Evolutionary conservation across 1,140 invertebrate species (phyloP).

Genomic region (Bombus impatiens): DNA sequence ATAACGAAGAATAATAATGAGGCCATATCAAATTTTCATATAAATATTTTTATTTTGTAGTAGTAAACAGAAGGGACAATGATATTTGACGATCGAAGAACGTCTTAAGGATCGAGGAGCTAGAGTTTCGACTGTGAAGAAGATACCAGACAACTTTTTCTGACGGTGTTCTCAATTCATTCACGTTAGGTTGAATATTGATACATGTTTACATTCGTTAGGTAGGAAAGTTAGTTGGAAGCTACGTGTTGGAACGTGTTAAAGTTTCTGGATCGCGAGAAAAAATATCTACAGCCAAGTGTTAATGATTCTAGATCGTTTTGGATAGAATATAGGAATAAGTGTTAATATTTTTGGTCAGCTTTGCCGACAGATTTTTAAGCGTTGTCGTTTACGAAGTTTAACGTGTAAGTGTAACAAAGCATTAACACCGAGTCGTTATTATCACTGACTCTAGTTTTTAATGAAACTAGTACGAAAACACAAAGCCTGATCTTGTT

Average conservation of each 20-base stretch:
- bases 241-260: not conserved
- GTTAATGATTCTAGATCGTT: conserved; percentile 23
- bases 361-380: not conserved
- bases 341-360: conserved; percentile 3
- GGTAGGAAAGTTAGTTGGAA: not conserved
- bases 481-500: not conserved
- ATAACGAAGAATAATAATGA: no score
- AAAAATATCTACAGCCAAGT: not conserved
- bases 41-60: not conserved
- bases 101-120: not conserved
- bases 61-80: not conserved
- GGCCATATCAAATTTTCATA: not conserved
- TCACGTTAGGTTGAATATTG: not conserved
- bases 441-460: not conserved
- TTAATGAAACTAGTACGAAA: not conserved
- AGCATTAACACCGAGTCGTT: not conserved
- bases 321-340: not conserved
- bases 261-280: conserved; percentile 14
- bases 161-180: conserved; percentile 1
- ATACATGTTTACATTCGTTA: conserved; percentile 5
- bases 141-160: conserved; percentile 2
- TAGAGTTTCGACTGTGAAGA: not conserved
- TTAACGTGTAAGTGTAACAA: not conserved
- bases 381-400: not conserved
- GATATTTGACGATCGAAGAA: not conserved